Percentiles rank a stretch among this genome's conserved stretches.
These are phyloP conservation scores for Anodontia alba DNA, from an alignment of 2,888 invertebrate species.

Conservation along the genomic window DNA sequence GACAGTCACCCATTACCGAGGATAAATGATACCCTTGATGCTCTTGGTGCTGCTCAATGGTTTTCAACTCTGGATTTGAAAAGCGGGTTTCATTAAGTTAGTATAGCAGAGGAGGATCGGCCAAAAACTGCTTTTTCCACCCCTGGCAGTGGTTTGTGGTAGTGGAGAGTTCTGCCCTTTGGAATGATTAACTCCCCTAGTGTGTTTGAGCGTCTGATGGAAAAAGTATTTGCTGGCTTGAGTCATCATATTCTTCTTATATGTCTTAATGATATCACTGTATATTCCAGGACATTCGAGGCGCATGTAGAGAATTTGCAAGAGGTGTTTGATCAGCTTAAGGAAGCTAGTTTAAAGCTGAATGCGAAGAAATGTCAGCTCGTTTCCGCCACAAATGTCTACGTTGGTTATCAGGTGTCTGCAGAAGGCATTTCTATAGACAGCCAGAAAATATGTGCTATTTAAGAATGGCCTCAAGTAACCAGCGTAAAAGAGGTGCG, in stretches of 20 bases:
- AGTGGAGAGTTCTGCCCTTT: no score
- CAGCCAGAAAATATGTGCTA: conserved; percentile 46
- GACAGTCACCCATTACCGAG: not conserved
- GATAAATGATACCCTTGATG: no score
- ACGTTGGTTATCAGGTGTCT: conserved; percentile 59
- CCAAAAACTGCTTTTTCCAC: no score
- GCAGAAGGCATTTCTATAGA: conserved; percentile 47
- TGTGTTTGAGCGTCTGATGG: no score
- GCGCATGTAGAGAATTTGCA: conserved; percentile 15
- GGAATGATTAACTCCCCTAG: no score
- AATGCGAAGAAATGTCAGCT: conserved; percentile 20
- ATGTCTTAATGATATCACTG: not conserved
- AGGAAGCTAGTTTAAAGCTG: conserved; percentile 13
- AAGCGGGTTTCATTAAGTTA: no score
- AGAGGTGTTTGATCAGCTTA: not conserved
- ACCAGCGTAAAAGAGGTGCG: conserved; percentile 36
- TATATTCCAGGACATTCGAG: conserved; percentile 1
- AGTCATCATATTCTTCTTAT: no score
- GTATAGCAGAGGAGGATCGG: no score
- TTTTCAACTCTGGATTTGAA: no score
- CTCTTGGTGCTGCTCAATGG: no score
- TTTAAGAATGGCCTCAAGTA: conserved; percentile 52
- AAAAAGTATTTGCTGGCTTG: not conserved
- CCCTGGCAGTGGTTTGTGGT: no score
- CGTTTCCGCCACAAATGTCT: conserved; percentile 32